phyloP scores from a whole-genome alignment of 2,888 invertebrate species.

The Nowickia ferox region DNA sequence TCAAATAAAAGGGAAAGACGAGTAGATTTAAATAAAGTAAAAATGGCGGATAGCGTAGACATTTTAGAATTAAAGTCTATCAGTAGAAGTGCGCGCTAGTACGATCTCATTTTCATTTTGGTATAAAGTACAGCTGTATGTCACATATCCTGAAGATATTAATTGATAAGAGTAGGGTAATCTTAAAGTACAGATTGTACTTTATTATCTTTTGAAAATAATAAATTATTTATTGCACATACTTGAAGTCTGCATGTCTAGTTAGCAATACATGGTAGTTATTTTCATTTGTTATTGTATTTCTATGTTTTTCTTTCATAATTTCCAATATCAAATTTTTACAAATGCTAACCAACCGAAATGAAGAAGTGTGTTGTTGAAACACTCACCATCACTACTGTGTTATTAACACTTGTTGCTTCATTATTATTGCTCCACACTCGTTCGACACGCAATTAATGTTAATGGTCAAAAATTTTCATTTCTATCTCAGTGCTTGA shows the following conservation, averaged over 20 bases:
- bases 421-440: slow-evolving; percentile 13
- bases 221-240: slow-evolving; percentile 21
- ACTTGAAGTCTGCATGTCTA: slow-evolving; percentile 38
- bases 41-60: too few relatives aligned
- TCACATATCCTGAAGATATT: not conserved
- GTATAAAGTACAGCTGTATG: too few relatives aligned
- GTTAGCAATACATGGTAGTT: slow-evolving; percentile 42
- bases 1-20: too few relatives aligned
- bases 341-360: slow-evolving; percentile 23
- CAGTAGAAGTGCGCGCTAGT: too few relatives aligned
- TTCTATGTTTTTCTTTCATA: slow-evolving; percentile 2
- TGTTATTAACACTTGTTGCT: slow-evolving; percentile 54
- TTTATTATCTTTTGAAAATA: not conserved
- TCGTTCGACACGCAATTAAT: slow-evolving; percentile 61
- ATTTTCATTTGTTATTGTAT: slow-evolving; percentile 38
- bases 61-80: too few relatives aligned
- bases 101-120: too few relatives aligned
- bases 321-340: slow-evolving; percentile 39
- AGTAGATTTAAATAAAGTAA: too few relatives aligned
- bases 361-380: slow-evolving; percentile 38
- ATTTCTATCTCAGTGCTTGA: slow-evolving; percentile 27
- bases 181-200: not conserved
- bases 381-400: slow-evolving; percentile 23
- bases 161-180: not conserved
- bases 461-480: slow-evolving; percentile 68